Base-by-base conservation (phyloP, 2,113 vertebrate genomes). In the Gasterosteus aculeatus region DNA sequence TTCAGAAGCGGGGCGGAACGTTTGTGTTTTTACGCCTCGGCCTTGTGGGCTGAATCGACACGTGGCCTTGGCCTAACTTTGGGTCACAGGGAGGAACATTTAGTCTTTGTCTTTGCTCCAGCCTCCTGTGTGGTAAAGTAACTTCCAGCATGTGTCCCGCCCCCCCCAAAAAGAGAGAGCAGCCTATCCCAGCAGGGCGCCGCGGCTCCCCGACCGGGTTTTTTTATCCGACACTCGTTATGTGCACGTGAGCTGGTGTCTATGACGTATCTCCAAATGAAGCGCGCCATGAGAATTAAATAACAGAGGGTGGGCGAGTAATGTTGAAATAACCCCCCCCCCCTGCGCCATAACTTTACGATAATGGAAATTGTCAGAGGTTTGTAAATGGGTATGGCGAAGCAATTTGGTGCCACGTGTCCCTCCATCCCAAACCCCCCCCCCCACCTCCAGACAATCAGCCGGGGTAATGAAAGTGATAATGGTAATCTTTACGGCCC, bases 401-500 rank as follows among this genome's bases (percentile, higher is more conserved):
- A 76, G 87, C 75, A 77, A 86, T 90, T 87, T 86, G 71, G 81
- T 85, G 81, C 74, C 73, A 72, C 63, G 15, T 73, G 61, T 53
- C 71, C 64, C 58, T 5, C 14, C 66, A 51, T 2, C 26, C n/a
- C 29, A 31, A 16, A 44, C 9, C 56, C 58, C 81, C 73, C 69
- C 53, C 10, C 56, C 58, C 81, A 47, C 69, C 74, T 83, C 86
- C 74, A 87, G 86, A 87, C 91, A 89, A 88, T 87, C 74, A 89
- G 68, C 80, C 58, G 19, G 80, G 71, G 86, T 91, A 91, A 91
- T 92, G 90, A 88, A 91, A 90, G 85, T 81, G 90, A 91, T 92
- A 92, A 92, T 91, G 89, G 83, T 91, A 91, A 92, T 92, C 91
- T 92, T 92, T 92, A 92, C 79, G 41, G 85, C 81, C 85, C 91